Percentiles rank a stretch among this genome's conserved stretches.
These are phyloP conservation scores for Sebastiscus albofasciatus DNA, from an alignment of 2,797 vertebrate genomes.

Conservation along the genomic window DNA sequence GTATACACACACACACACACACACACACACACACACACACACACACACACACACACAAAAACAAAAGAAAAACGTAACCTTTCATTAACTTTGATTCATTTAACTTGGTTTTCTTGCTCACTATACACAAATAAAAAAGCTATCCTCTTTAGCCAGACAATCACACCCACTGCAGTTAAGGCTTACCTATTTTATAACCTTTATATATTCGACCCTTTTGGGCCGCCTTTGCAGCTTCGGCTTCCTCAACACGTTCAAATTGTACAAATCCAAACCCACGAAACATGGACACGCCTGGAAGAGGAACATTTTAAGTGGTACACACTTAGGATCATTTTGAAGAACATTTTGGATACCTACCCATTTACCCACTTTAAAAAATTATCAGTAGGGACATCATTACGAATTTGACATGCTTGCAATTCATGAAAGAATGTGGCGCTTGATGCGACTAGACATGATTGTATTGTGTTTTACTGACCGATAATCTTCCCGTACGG, in stretches of 20 bases:
- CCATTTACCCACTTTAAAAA: conserved; percentile 20
- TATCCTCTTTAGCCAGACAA: conserved; percentile 36
- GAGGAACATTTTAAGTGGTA: conserved; percentile 83
- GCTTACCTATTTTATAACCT: conserved; percentile 94
- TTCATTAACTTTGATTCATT: not conserved
- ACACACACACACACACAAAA: not conserved
- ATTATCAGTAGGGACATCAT: not conserved
- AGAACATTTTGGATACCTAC: conserved; percentile 46
- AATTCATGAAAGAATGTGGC: conserved; percentile 9
- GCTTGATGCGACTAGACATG: not conserved
- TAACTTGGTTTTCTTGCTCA: not conserved
- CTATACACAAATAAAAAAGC: not conserved
- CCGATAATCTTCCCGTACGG: conserved; percentile 89
- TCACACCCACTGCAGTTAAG: conserved; percentile 54
- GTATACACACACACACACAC: not conserved
- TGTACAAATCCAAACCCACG: conserved; percentile 92
- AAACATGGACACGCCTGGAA: conserved; percentile 92
- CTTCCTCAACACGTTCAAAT: conserved; percentile 89
- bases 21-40: not conserved
- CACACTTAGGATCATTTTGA: conserved; percentile 37
- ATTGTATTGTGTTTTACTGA: conserved; percentile 81
- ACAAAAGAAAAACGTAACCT: not conserved
- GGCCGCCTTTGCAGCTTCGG: conserved; percentile 90
- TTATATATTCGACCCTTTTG: conserved; percentile 91
- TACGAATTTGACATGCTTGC: conserved; percentile 11